phyloP scores from a whole-genome alignment of 2,797 vertebrate species.

The Geotrypetes seraphini region DNA sequence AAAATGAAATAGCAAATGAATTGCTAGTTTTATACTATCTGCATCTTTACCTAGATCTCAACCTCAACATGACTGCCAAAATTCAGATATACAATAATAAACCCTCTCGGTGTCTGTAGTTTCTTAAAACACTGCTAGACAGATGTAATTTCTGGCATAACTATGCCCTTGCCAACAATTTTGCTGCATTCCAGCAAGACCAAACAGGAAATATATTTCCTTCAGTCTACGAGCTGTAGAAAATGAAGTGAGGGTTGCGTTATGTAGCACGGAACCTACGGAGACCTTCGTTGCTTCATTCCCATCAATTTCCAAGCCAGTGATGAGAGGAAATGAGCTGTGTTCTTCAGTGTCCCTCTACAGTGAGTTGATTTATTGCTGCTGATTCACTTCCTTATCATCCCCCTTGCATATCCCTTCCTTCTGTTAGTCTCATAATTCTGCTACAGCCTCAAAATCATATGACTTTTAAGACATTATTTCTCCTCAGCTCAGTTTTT shows the following conservation, averaged over 20 bases:
- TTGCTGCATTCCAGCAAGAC: slow-evolving; percentile 13
- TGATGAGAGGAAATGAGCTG: slow-evolving; percentile 1
- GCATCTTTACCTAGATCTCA: slow-evolving; percentile 10
- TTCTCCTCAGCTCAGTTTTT: too few species aligned
- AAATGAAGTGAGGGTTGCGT: slow-evolving; percentile 6
- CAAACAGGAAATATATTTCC: slow-evolving; percentile 22
- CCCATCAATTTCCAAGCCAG: not conserved
- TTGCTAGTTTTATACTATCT: not conserved
- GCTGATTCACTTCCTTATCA: too few species aligned
- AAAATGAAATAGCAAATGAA: not conserved
- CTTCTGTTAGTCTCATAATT: too few species aligned
- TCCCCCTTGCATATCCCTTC: too few species aligned
- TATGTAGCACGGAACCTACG: slow-evolving; percentile 7
- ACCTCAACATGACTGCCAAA: slow-evolving; percentile 1
- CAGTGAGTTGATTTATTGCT: too few species aligned
- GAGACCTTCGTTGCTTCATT: slow-evolving; percentile 12
- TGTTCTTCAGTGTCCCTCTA: too few species aligned
- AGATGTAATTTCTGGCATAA: slow-evolving; percentile 15
- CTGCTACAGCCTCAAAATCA: too few species aligned
- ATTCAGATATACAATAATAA: slow-evolving; percentile 1
- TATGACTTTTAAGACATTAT: too few species aligned
- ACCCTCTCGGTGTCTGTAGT: slow-evolving; percentile 4
- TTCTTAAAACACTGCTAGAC: slow-evolving; percentile 9
- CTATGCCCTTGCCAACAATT: slow-evolving; percentile 12
- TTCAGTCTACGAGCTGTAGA: slow-evolving; percentile 12